phyloP scores from a whole-genome alignment of 2,797 vertebrate species.

The Enteromius fasciolatus region DNA sequence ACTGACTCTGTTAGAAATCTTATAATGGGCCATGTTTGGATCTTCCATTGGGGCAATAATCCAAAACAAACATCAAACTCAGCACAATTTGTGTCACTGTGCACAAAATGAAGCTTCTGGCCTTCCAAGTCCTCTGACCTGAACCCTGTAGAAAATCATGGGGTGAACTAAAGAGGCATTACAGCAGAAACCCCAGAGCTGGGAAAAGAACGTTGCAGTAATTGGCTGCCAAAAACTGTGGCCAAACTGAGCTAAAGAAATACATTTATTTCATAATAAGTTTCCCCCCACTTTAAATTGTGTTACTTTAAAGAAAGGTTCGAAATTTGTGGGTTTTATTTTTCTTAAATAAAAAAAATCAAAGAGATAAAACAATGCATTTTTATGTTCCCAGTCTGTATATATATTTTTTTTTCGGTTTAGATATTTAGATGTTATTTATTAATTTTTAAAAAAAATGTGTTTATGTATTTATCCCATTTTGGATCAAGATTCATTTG shows the following conservation, averaged over 20 bases:
- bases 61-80: neutral
- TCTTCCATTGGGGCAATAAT: neutral
- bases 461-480: neutral
- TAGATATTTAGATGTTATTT: neutral
- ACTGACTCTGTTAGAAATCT: no score
- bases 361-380: neutral
- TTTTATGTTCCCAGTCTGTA: neutral
- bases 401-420: neutral
- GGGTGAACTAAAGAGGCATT: neutral
- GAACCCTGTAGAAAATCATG: no score
- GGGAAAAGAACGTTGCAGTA: neutral
- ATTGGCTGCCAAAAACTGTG: neutral
- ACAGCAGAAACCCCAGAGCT: neutral
- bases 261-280: no score
- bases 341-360: no score
- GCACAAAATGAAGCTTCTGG: no score
- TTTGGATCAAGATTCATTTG: neutral
- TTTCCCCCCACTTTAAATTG: no score
- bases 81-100: neutral
- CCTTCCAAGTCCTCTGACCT: no score
- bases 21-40: no score
- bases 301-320: no score
- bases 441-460: no score
- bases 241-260: neutral
- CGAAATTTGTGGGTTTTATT: no score